These are phyloP conservation scores for Sepioteuthis lessoniana DNA, from an alignment of 2,888 invertebrate genomes.

Conservation along the genomic window DNA sequence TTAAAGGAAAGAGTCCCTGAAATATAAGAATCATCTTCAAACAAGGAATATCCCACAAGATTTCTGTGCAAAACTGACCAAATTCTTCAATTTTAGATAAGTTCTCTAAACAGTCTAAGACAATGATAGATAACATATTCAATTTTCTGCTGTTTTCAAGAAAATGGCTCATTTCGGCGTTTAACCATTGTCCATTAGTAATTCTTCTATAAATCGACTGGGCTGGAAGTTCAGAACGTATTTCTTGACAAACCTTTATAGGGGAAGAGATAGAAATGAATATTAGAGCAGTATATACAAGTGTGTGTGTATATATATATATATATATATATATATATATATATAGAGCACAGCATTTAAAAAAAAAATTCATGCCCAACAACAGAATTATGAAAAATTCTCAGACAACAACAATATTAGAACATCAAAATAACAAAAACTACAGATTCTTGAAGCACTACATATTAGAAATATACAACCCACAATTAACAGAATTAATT, in stretches of 20 bases:
- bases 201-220: not conserved
- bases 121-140: not conserved
- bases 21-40: not conserved
- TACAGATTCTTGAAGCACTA: too few species aligned
- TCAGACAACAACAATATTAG: too few species aligned
- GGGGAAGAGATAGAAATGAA: not conserved
- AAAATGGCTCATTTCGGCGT: not conserved
- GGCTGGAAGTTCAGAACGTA: not conserved
- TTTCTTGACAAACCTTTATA: not conserved
- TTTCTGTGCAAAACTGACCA: not conserved
- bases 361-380: too few species aligned
- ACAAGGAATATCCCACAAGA: not conserved
- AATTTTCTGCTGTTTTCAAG: not conserved
- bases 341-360: too few species aligned
- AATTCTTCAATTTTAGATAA: not conserved
- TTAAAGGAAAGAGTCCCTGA: not conserved
- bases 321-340: too few species aligned
- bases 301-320: too few species aligned
- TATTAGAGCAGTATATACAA: too few species aligned
- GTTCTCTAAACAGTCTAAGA: not conserved
- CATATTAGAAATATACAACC: too few species aligned
- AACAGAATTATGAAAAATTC: too few species aligned
- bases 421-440: too few species aligned
- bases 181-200: not conserved
- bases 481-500: too few species aligned